Conservation (phyloP, 2,113 vertebrate species). For the Puntigrus tetrazona region DNA sequence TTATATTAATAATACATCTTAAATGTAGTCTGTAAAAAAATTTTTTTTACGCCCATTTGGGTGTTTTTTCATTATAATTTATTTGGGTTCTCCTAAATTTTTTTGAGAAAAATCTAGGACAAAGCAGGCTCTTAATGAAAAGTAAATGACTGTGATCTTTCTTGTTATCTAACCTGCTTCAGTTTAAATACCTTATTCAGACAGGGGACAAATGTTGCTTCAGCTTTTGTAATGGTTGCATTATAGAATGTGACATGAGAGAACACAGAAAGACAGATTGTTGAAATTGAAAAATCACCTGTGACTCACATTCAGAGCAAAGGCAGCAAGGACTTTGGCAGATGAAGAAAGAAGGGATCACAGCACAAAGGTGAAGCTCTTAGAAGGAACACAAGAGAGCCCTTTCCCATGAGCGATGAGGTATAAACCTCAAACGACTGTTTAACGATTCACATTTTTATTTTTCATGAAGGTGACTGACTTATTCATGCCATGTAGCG, state of each 20-base stretch:
- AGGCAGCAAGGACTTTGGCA: background rate
- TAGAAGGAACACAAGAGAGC: background rate
- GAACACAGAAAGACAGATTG: slow-evolving; percentile 10
- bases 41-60: too few species aligned
- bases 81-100: background rate
- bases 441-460: background rate
- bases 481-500: background rate
- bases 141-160: background rate
- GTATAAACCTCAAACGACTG: slow-evolving; percentile 19
- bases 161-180: background rate
- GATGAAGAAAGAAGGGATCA: background rate
- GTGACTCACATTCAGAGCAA: background rate
- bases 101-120: background rate
- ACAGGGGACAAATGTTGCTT: background rate
- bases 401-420: background rate
- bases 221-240: background rate
- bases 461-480: slow-evolving; percentile 24
- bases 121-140: background rate
- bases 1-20: too few species aligned
- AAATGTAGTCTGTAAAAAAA: too few species aligned
- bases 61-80: background rate
- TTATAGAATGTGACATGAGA: background rate
- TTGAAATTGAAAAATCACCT: background rate
- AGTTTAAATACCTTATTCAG: background rate
- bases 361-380: background rate